These are phyloP conservation scores for rat (Rattus norvegicus) DNA, from an alignment of 2,113 vertebrate species.

Conservation along the genomic window DNA sequence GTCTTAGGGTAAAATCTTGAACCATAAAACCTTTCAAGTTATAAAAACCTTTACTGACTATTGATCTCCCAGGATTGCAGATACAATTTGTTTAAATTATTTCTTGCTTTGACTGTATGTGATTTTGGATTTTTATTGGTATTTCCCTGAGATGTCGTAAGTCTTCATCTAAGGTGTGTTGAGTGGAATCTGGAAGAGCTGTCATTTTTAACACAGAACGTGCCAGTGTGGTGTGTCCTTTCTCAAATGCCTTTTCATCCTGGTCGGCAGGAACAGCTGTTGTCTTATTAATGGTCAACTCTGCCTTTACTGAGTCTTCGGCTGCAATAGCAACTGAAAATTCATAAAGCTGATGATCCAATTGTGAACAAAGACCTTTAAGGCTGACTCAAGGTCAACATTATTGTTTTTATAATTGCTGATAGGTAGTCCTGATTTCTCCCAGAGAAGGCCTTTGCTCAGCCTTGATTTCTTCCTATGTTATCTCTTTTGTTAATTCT, in stretches of 20 bases:
- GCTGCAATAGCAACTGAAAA: slow-evolving; percentile 54
- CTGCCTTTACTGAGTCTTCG: slow-evolving; percentile 47
- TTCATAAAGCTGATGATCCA: slow-evolving; percentile 63
- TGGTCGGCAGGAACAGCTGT: slow-evolving; percentile 21
- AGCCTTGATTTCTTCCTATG: slow-evolving; percentile 41
- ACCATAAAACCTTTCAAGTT: slow-evolving; percentile 8
- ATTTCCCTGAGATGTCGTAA: slow-evolving; percentile 22
- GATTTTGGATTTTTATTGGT: slow-evolving; percentile 49
- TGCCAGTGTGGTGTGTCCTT: neutral
- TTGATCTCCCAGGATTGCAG: slow-evolving; percentile 6
- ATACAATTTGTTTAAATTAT: slow-evolving; percentile 35
- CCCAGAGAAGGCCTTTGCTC: slow-evolving; percentile 53
- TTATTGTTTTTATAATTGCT: slow-evolving; percentile 65
- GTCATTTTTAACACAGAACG: slow-evolving; percentile 43
- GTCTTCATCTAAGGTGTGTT: neutral
- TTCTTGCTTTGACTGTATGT: slow-evolving; percentile 63
- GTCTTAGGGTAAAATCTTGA: slow-evolving; percentile 48
- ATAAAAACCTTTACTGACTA: slow-evolving; percentile 1
- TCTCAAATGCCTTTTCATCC: slow-evolving; percentile 28
- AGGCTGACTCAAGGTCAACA: slow-evolving; percentile 40
- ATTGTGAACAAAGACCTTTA: slow-evolving; percentile 57
- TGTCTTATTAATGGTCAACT: neutral
- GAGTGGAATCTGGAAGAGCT: slow-evolving; percentile 35
- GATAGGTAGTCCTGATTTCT: slow-evolving; percentile 51
- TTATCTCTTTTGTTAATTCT: slow-evolving; percentile 62